phyloP scores from a whole-genome alignment of 1,140 invertebrate species.

The Subanguina moxae region DNA sequence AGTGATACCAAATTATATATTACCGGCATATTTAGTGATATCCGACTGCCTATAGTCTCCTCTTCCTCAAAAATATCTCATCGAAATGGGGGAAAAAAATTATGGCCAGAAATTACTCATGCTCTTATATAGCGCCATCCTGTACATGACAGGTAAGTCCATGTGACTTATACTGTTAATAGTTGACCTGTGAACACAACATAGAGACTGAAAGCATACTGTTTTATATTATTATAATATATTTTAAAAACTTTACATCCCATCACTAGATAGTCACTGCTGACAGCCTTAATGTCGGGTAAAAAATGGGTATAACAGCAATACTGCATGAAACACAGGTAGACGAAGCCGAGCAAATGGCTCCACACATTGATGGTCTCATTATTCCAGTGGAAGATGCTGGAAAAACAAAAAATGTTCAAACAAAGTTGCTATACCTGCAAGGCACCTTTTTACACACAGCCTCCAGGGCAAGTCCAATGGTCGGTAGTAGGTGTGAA shows the following conservation, averaged over 20 bases:
- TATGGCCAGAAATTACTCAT: no score
- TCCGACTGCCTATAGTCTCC: no score
- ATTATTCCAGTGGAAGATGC: conserved; percentile 91
- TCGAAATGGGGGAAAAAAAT: no score
- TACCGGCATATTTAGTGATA: no score
- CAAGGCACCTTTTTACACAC: conserved; percentile 29
- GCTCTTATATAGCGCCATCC: no score
- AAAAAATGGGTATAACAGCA: conserved; percentile 71
- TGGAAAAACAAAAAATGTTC: conserved; percentile 54
- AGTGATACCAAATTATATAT: no score
- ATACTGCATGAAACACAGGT: conserved; percentile 77
- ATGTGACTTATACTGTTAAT: no score
- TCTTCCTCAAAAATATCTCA: no score
- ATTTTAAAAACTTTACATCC: conserved; percentile 56
- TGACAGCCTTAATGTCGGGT: conserved; percentile 53
- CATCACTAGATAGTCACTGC: conserved; percentile 75
- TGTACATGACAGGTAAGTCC: no score
- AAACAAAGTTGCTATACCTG: no score
- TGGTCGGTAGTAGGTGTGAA: conserved; percentile 50
- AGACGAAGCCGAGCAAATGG: conserved; percentile 82
- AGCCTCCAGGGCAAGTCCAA: conserved; percentile 43
- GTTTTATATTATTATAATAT: no score
- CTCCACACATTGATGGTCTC: conserved; percentile 96
- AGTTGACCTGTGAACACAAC: conserved; percentile 63
- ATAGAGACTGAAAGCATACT: conserved; percentile 76